Base-by-base conservation (phyloP, 2,797 vertebrate species). In the Ispidina picta region DNA sequence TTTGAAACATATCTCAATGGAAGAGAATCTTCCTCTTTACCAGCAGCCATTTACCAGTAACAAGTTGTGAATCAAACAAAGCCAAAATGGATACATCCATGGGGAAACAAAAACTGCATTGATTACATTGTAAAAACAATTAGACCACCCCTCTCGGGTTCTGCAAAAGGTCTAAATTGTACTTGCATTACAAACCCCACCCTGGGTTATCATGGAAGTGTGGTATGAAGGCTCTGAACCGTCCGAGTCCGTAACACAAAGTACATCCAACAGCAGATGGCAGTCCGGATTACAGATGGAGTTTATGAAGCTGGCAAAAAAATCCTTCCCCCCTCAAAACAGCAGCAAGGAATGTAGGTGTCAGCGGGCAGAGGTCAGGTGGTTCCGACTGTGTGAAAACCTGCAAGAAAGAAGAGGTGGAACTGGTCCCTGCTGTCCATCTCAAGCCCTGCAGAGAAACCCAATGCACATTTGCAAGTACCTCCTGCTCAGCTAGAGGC, bases 331-430 rank as follows among this genome's bases (percentile, higher is more conserved):
- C 84, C 89, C 89, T 54, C 54, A 15, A 5, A 16, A 26, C 10
- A 87, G 28, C 70, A 83, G 87, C 90, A 89, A 75, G 80, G 82
- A 83, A 58, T 0, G 51, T 5, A 4, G 16, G 68, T 51, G 60
- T 98, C 97, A 98, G 96, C 97, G 98, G 77, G 97, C 93, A 9
- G 98, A 98, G 29, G 96, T 97, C 90, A 98, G 95, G 88, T 97
- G 97, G 97, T 98, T 98, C 83, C 98, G 97, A 90, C 97, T 98
- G 84, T 98, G 97, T 33, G 98, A 98, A 96, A 98, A 98, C 97
- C 98, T 98, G 92, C 20, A 11, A n/a, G 72, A 10, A 49, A 41
- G 26, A 74, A 14, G 0, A 1, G 28, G 64, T 21, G 43, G 8
- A 51, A 16, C 9, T 9, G 43, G 49, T 60, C 39, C 6, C 49